Percentiles rank a stretch among this genome's conserved stretches.
Evolutionary conservation across 2,113 vertebrate genomes (phyloP).

Genomic region (Eidolon helvum): DNA sequence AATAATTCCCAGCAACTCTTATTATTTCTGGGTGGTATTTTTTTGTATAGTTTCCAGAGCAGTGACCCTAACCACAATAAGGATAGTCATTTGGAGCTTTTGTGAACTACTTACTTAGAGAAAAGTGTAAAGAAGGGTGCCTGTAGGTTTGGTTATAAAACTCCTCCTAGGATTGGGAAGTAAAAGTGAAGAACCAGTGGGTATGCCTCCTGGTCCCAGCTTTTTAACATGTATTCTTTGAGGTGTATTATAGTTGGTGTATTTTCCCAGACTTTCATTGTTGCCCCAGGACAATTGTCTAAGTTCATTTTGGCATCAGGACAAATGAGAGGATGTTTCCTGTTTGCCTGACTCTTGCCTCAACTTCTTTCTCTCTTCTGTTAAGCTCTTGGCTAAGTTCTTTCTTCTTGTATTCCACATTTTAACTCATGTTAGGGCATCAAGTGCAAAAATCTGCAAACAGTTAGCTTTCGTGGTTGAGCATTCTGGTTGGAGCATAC

Average conservation of each 20-base stretch:
- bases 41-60: slow-evolving; percentile 62
- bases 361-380: slow-evolving; percentile 59
- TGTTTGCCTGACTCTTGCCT: slow-evolving; percentile 73
- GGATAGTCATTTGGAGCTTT: slow-evolving; percentile 46
- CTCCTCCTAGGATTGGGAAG: neutral
- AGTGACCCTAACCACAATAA: slow-evolving; percentile 56
- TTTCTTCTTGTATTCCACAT: slow-evolving; percentile 63
- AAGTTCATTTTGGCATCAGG: slow-evolving; percentile 73
- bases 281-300: slow-evolving; percentile 56
- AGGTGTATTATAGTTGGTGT: slow-evolving; percentile 64
- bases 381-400: slow-evolving; percentile 68
- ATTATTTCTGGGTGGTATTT: slow-evolving; percentile 65
- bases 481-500: slow-evolving; percentile 47
- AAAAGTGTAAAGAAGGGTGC: slow-evolving; percentile 21
- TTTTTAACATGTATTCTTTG: slow-evolving; percentile 14
- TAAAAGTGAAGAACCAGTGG: neutral
- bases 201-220: neutral
- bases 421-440: slow-evolving; percentile 69
- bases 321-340: slow-evolving; percentile 75
- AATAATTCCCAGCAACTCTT: slow-evolving; percentile 63
- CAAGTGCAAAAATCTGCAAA: slow-evolving; percentile 72
- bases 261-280: slow-evolving; percentile 52
- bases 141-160: slow-evolving; percentile 41
- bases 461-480: slow-evolving; percentile 72
- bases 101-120: slow-evolving; percentile 10